Conservation (phyloP, 2,113 vertebrate genomes). For the Albula glossodonta region DNA sequence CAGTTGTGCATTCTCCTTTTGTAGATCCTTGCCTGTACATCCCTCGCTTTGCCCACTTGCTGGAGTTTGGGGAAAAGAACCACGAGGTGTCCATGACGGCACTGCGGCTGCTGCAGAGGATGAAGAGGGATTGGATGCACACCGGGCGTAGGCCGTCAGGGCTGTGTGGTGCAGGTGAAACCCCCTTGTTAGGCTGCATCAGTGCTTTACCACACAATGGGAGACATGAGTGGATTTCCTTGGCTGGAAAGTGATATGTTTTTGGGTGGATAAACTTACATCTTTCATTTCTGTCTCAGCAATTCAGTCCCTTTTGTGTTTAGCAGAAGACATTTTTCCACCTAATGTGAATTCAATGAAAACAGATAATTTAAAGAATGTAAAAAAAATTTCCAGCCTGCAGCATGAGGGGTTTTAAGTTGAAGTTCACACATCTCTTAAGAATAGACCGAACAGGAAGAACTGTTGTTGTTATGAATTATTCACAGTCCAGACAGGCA, state of each 20-base stretch:
- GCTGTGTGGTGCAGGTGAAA: slow-evolving; percentile 89
- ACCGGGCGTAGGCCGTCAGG: slow-evolving; percentile 91
- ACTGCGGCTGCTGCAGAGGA: slow-evolving; percentile 87
- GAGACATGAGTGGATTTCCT: not conserved
- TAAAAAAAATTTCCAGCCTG: not conserved
- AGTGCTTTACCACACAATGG: not conserved
- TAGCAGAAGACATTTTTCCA: not conserved
- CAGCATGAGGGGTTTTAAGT: not conserved
- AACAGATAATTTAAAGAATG: not conserved
- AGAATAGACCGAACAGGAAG: slow-evolving; percentile 1
- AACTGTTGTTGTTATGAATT: not conserved
- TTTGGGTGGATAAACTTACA: not conserved
- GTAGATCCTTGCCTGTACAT: slow-evolving; percentile 95
- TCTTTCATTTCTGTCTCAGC: not conserved
- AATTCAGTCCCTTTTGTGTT: not conserved
- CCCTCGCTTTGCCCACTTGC: slow-evolving; percentile 92
- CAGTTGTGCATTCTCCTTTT: slow-evolving; percentile 17
- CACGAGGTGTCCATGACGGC: slow-evolving; percentile 98
- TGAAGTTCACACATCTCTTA: not conserved
- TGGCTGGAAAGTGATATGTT: not conserved
- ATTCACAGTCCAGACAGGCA: not conserved
- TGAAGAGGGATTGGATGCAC: slow-evolving; percentile 99
- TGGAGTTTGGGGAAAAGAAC: slow-evolving; percentile 96
- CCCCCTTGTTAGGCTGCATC: not conserved
- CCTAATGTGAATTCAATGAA: not conserved